Evolutionary conservation across 2,113 vertebrate species (phyloP), one percentile per base, ranked within the genome.

Genomic region (Myotis brandtii): DNA sequence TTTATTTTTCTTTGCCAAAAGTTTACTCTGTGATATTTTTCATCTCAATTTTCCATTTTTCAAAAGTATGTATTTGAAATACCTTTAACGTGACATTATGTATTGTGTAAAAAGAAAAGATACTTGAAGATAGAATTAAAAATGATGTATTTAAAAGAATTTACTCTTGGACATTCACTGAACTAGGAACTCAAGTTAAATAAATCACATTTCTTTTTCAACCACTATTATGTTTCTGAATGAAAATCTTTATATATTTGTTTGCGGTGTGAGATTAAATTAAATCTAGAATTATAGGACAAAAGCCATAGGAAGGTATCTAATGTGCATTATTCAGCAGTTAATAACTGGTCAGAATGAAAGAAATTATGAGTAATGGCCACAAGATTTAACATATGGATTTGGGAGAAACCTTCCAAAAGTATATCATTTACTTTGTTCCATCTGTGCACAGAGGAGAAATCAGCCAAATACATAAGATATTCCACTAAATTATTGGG

Each of bases 191-290:
- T 91, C 34, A 90, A 48, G 25, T 52, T 81, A 89, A 90, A 83
- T 46, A 88, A 93, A 59, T 56, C 13, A 32, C 1, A 25, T 64
- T 80, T 94, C 37, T 90, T 94, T 95, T 87, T 82, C 43, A 86
- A 67, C 13, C 62, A 82, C 56, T 75, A 62, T 67, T 56, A 72
- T 81, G 10, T 91, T 87, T 95, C 62, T 48, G 73, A 95, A 73
- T 93, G 25, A 95, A 89, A 89, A 97, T 77, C 16, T 86, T 87
- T 82, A 90, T 12, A 84, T 34, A 92, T 52, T 81, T 87, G 72
- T 79, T 82, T 77, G 10, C 46, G 85, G 16, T 27, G 64, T 62
- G 67, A 75, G 40, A 75, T 25, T 40, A 40, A 32, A 94, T 48
- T 97, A 86, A 91, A 52, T 86, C 12, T 80, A 72, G 30, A 91